phyloP scores from a whole-genome alignment of 2,797 vertebrate species.

The Catostomus latipinnis region DNA sequence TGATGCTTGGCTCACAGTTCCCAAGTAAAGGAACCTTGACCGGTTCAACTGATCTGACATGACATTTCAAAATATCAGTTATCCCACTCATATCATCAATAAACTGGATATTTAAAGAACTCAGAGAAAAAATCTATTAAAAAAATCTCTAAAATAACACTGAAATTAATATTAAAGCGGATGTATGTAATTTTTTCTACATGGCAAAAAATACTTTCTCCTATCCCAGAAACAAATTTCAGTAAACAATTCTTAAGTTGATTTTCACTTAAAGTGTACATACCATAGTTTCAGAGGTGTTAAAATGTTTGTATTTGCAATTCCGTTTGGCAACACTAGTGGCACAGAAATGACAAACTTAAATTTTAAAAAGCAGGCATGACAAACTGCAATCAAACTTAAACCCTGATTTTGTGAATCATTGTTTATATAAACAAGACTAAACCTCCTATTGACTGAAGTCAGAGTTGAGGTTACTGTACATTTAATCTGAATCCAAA shows the following conservation, averaged over 20 bases:
- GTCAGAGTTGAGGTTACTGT: background rate
- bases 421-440: background rate
- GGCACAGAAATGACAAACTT: too few relatives aligned
- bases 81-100: background rate
- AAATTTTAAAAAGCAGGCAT: background rate
- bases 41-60: background rate
- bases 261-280: too few relatives aligned
- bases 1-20: background rate
- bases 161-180: background rate
- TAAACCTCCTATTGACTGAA: too few relatives aligned
- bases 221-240: too few relatives aligned
- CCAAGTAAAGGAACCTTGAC: background rate
- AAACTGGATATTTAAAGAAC: background rate
- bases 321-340: too few relatives aligned
- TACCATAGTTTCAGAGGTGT: too few relatives aligned
- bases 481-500: background rate
- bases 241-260: too few relatives aligned
- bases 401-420: constrained; percentile 2
- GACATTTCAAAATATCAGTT: background rate
- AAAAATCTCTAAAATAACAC: background rate
- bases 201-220: too few relatives aligned
- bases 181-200: too few relatives aligned
- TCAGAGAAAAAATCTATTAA: background rate
- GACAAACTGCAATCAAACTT: background rate
- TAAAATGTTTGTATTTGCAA: too few relatives aligned